Conservation (phyloP, 2,888 invertebrate genomes). For the Leucophenga montana region DNA sequence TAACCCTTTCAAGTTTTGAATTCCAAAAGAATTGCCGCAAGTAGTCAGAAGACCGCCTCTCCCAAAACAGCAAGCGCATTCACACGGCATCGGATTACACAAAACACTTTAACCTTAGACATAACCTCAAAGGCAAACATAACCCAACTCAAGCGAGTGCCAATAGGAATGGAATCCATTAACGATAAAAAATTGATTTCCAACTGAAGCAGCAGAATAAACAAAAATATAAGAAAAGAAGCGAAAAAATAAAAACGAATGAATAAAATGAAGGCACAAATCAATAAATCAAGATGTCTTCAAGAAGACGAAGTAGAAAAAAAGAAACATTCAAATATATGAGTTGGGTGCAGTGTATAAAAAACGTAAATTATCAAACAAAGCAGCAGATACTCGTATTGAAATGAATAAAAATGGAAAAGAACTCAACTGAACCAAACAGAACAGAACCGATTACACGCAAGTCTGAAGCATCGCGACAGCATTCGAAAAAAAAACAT, state of each 20-base stretch:
- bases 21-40: too few species aligned
- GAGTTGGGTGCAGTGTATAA: not conserved
- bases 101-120: conserved; percentile 20
- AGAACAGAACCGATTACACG: not conserved
- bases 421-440: not conserved
- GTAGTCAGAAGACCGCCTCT: too few species aligned
- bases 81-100: conserved; percentile 22
- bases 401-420: not conserved
- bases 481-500: not conserved
- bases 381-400: not conserved
- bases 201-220: not conserved
- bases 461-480: too few species aligned
- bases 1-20: conserved; percentile 1
- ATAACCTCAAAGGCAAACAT: conserved; percentile 17
- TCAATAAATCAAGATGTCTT: conserved; percentile 25
- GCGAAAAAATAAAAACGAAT: not conserved
- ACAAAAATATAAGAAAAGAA: conserved; percentile 4
- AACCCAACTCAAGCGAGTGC: conserved; percentile 1
- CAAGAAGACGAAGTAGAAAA: conserved; percentile 1
- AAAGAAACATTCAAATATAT: not conserved
- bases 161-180: not conserved
- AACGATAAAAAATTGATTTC: conserved; percentile 23
- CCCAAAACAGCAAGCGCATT: conserved; percentile 8
- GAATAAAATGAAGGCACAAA: conserved; percentile 10
- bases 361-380: conserved; percentile 15